Base-by-base conservation (phyloP, 2,113 vertebrate species). In the Rhombomys opimus region DNA sequence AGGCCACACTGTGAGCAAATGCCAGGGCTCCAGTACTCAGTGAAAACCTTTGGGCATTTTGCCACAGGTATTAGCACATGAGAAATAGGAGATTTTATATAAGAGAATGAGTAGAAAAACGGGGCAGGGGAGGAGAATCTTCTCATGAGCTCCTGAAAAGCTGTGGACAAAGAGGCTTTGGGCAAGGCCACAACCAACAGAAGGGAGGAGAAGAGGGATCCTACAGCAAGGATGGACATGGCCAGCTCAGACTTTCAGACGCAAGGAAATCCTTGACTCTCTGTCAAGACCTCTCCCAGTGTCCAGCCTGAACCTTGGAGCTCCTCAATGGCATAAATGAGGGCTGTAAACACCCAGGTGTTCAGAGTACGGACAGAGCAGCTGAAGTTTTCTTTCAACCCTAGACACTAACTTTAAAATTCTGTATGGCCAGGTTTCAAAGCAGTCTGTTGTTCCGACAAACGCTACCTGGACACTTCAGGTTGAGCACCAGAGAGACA, bases 161-260 rank as follows among this genome's bases (percentile, higher is more conserved):
- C 10, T 14, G 32, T 15, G 7, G 50, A 80, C 27, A 65, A 14
- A 0, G 2, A 25, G 4, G 27, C 6, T 5, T 4, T 20, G 1
- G 25, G 18, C 2, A 23, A 78, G 35, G 25, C 50, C 3, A 3
- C 27, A 54, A 75, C 50, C 27, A 54, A 75, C 50, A 15, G 9
- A 7, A 20, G 13, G 35, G 2, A 38, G 17, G 35, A 23, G 25
- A n/a, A 57, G n/a, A 46, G 41, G 30, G 22, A 13, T 59, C 70
- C 7, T 13, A n/a, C 2, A 32, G 86, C 38, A 61, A 63, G 46
- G 50, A 54, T 90, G 35, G 57, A 41, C 46, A 10, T 1, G 0
- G 57, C 35, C 32, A 27, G 22, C 12, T 30, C 32, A 17, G 73
- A 68, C 38, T 52, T 57, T 0, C 9, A 1, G 30, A 75, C 52